Evolutionary conservation across 1,140 invertebrate species (phyloP).

Genomic region (Thereuonema tuberculata): DNA sequence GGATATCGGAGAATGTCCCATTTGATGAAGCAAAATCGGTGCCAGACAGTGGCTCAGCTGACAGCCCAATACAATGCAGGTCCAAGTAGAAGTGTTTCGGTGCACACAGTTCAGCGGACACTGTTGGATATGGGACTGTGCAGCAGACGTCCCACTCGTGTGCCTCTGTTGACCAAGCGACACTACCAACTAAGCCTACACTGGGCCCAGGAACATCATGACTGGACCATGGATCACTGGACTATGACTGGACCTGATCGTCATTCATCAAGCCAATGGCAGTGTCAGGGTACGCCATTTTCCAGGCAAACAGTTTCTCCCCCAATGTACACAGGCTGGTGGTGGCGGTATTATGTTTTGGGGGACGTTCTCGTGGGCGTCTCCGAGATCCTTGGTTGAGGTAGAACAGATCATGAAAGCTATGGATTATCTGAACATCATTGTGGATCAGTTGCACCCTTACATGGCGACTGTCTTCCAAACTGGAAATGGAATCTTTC

Average conservation of each 20-base stretch:
- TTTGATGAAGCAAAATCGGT: neutral
- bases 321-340: neutral
- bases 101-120: neutral
- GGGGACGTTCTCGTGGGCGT: neutral
- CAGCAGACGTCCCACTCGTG: neutral
- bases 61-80: neutral
- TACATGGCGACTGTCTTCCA: neutral
- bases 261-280: neutral
- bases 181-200: neutral
- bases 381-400: neutral
- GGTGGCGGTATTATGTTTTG: neutral
- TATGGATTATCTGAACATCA: neutral
- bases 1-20: neutral
- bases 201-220: neutral
- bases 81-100: neutral
- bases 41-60: neutral
- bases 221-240: neutral
- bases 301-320: too few species aligned
- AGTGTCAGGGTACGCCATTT: neutral
- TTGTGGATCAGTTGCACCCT: neutral
- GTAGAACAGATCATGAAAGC: neutral
- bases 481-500: neutral
- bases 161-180: neutral
- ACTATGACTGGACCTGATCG: neutral
- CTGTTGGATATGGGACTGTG: neutral